Conservation (phyloP, 2,797 vertebrate genomes). For the Cossypha dichroa region DNA sequence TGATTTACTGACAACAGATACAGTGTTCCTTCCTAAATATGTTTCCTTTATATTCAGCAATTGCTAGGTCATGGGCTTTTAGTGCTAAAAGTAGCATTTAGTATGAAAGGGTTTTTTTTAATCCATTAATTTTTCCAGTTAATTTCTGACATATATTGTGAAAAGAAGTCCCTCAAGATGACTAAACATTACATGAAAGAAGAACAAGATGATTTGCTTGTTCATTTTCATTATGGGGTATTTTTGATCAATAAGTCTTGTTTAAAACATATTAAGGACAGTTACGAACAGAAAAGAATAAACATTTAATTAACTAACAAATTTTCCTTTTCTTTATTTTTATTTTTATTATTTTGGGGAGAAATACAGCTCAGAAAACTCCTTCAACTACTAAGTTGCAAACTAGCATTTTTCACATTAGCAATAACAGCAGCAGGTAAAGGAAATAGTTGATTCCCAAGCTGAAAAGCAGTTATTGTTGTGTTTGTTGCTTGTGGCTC, state of each 20-base stretch:
- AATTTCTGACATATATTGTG: background rate
- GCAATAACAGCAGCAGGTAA: background rate
- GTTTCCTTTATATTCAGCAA: background rate
- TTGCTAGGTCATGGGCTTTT: background rate
- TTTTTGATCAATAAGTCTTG: background rate
- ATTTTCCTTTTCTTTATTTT: background rate
- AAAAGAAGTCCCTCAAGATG: background rate
- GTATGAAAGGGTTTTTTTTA: background rate
- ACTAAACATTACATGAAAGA: background rate
- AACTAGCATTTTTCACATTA: background rate
- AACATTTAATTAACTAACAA: background rate
- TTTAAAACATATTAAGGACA: background rate
- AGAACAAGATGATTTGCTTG: background rate
- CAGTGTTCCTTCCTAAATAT: background rate
- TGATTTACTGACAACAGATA: background rate
- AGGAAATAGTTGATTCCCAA: background rate
- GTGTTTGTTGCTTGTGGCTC: background rate
- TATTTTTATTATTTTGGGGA: background rate
- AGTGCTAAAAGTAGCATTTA: background rate
- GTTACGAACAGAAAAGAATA: background rate
- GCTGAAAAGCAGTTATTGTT: background rate
- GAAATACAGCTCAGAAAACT: background rate
- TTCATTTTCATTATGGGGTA: rapidly evolving
- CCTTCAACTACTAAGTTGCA: background rate
- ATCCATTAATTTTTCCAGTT: background rate